Evolutionary conservation across 2,888 invertebrate genomes (phyloP).

Genomic region (Slavum lentiscoides): DNA sequence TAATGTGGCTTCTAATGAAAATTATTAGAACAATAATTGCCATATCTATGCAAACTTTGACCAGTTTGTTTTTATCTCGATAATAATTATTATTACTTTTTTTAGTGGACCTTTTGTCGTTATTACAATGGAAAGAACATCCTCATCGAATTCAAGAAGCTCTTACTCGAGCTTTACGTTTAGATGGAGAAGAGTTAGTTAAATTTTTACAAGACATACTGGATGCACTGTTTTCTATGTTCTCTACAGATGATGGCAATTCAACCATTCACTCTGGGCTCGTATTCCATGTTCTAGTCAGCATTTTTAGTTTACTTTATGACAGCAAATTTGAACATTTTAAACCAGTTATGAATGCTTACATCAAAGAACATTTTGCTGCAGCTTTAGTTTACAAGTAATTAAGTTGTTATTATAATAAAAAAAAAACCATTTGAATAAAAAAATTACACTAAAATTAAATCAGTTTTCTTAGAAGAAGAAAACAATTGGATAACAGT

Average conservation of each 20-base stretch:
- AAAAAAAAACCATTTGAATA: neutral
- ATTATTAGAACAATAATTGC: no score
- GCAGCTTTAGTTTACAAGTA: conserved; percentile 92
- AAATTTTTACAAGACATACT: conserved; percentile 93
- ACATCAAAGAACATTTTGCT: conserved; percentile 91
- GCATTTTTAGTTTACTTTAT: conserved; percentile 86
- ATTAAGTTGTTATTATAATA: conserved; percentile 58
- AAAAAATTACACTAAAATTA: neutral
- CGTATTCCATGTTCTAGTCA: conserved; percentile 84
- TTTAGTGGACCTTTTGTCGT: conserved; percentile 80
- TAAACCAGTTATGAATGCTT: conserved; percentile 89
- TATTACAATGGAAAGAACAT: conserved; percentile 89
- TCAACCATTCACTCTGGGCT: conserved; percentile 85
- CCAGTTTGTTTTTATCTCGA: conserved; percentile 11
- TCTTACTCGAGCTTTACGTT: conserved; percentile 75
- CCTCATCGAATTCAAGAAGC: conserved; percentile 87
- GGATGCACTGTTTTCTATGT: conserved; percentile 90
- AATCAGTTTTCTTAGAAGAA: neutral
- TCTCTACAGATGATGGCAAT: conserved; percentile 90
- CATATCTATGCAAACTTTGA: neutral
- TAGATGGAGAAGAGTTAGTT: conserved; percentile 87
- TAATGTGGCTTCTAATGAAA: no score
- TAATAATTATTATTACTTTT: conserved; percentile 55
- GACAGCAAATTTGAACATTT: conserved; percentile 93
- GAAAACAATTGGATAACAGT: neutral